Evolutionary conservation across 2,113 vertebrate genomes (phyloP), one percentile per base, ranked within the genome.

Genomic region (Pelecanoides urinatrix): DNA sequence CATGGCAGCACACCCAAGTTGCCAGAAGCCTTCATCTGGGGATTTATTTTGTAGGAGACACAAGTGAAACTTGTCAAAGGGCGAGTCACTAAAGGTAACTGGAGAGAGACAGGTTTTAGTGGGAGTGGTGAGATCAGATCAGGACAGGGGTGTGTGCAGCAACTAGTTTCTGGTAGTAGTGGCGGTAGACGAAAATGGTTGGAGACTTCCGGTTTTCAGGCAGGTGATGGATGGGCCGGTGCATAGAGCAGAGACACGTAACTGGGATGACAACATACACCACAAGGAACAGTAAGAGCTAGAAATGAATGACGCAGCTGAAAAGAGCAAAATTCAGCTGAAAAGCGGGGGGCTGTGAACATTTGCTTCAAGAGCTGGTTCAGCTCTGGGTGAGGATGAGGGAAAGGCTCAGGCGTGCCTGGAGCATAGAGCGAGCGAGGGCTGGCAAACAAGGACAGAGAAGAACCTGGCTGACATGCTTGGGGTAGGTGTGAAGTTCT

Each of bases 241-340:
- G 34, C 1, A 0, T 21, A 61, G 49, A 73, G 62, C 72, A 83
- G 32, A 52, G 44, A 23, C 30, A 17, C 0, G 0, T 42, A 53
- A 16, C 62, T n/a, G 27, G 34, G 56, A 34, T 26, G 34, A 40
- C 63, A 45, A 7, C 2, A 1, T 44, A 11, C 4, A 14, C 40
- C 32, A 42, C 38, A 45, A 62, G 70, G 74, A 78, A 16, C 42
- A n/a, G 27, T 10, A 58, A 44, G 55, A 86, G 38, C 59, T 77
- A 20, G 63, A 66, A 73, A 61, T n/a, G 15, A 89, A 6, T 3
- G 9, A 59, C 5, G 27, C 30, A 59, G 50, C 47, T 91, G 42
- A 29, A 66, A 92, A 27, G 10, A 40, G 78, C 36, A 90, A 62
- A 58, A 42, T 67, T 65, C n/a, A 47, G 18, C 29, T 77, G 47